These are phyloP conservation scores for Tilapia sparmanii DNA, from an alignment of 2,113 vertebrate species.

Conservation along the genomic window DNA sequence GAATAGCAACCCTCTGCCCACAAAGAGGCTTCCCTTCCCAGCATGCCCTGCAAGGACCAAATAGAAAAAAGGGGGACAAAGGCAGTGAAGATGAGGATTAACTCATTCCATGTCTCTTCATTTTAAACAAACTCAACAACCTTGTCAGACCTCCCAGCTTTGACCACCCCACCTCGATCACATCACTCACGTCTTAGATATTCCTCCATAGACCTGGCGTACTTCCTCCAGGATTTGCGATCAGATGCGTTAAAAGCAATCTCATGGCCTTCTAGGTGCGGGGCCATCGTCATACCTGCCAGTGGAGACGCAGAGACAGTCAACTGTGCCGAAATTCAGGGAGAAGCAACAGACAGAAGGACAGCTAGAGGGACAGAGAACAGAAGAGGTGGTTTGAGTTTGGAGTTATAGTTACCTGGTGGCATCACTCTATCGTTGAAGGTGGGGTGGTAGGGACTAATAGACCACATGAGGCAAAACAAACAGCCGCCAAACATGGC, in stretches of 20 bases:
- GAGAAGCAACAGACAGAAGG: slow-evolving; percentile 16
- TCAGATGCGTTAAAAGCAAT: slow-evolving; percentile 84
- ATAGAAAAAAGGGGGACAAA: slow-evolving; percentile 45
- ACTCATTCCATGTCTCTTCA: slow-evolving; percentile 26
- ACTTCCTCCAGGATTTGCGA: slow-evolving; percentile 84
- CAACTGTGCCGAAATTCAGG: slow-evolving; percentile 57
- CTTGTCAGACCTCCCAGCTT: background rate
- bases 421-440: slow-evolving; percentile 87
- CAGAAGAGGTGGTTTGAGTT: background rate
- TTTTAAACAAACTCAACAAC: slow-evolving; percentile 18
- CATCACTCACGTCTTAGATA: slow-evolving; percentile 83
- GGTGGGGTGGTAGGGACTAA: slow-evolving; percentile 86
- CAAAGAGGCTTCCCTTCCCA: slow-evolving; percentile 72
- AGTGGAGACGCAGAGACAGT: slow-evolving; percentile 64
- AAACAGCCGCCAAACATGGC: slow-evolving; percentile 92
- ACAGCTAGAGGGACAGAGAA: background rate
- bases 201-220: slow-evolving; percentile 79
- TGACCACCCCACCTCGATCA: background rate
- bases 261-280: slow-evolving; percentile 79
- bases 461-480: slow-evolving; percentile 87
- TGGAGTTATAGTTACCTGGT: slow-evolving; percentile 77
- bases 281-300: slow-evolving; percentile 93
- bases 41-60: slow-evolving; percentile 61
- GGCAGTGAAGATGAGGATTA: slow-evolving; percentile 39
- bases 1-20: slow-evolving; percentile 60